A percentile compares a stretch with the other conserved stretches of the same genome.
These are phyloP conservation scores for Thalassarche chlororhynchos DNA, from an alignment of 2,113 vertebrate species.

Conservation along the genomic window DNA sequence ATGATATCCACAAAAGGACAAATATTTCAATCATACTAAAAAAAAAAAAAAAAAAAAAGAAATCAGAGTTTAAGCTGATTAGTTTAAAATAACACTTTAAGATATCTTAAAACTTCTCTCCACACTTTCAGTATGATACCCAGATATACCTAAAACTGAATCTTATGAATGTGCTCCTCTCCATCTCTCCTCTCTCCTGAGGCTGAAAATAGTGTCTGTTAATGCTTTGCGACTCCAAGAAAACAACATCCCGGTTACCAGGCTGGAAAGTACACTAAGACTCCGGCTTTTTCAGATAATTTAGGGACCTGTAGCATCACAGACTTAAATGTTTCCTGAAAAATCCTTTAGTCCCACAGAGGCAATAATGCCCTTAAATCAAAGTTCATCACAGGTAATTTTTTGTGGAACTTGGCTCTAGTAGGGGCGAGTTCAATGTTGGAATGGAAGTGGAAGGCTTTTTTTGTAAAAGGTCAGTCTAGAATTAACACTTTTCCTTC, in stretches of 20 bases:
- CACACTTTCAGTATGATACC: fast-evolving
- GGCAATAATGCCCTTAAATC: background rate
- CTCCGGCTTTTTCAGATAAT: background rate
- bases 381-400: background rate
- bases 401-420: background rate
- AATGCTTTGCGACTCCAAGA: background rate
- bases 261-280: background rate
- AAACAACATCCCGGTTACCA: fast-evolving
- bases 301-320: background rate
- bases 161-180: background rate
- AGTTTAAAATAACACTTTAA: background rate
- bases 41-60: background rate
- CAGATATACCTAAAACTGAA: background rate
- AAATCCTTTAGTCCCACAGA: background rate
- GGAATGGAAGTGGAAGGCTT: background rate
- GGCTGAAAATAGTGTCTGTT: background rate
- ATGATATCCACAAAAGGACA: background rate
- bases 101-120: background rate
- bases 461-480: background rate
- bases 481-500: background rate
- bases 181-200: background rate
- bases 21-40: background rate
- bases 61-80: background rate
- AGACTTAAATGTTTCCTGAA: background rate
- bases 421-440: background rate